A percentile compares a stretch with the other conserved stretches of the same genome.
Conservation (phyloP, 2,888 invertebrate species). For the Homarus gammarus region DNA sequence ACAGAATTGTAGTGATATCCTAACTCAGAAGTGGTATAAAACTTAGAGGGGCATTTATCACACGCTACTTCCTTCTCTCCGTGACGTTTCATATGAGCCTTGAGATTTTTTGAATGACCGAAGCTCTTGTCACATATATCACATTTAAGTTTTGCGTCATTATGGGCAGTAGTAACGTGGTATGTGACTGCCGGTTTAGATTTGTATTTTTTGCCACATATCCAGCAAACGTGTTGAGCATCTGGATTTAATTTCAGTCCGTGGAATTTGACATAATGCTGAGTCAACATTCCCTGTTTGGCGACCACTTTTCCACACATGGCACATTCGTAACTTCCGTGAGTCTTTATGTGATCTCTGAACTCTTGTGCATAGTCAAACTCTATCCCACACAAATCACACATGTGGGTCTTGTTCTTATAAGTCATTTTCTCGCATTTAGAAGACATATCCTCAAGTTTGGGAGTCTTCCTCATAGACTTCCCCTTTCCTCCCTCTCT, state of each 20-base stretch:
- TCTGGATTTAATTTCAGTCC: conserved; percentile 36
- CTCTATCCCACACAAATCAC: conserved; percentile 26
- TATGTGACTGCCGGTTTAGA: conserved; percentile 51
- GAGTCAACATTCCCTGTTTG: conserved; percentile 49
- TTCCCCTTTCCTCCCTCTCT: conserved; percentile 18
- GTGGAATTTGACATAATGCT: conserved; percentile 53
- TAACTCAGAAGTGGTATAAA: conserved; percentile 54
- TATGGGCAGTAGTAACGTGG: conserved; percentile 42
- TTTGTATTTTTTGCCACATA: conserved; percentile 49
- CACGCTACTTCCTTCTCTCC: conserved; percentile 48
- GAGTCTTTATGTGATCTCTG: conserved; percentile 45
- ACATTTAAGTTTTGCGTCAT: conserved; percentile 30
- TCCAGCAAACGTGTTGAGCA: conserved; percentile 46
- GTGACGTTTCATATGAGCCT: conserved; percentile 52
- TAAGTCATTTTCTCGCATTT: conserved; percentile 22
- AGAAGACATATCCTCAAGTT: background rate
- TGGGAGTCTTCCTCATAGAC: background rate
- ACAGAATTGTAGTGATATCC: conserved; percentile 49
- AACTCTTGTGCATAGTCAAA: conserved; percentile 51
- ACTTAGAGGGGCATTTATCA: conserved; percentile 46
- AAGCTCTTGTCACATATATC: conserved; percentile 33
- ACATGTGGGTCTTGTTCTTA: conserved; percentile 28
- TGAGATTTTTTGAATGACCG: conserved; percentile 43
- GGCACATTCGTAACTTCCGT: conserved; percentile 49
- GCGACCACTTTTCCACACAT: conserved; percentile 51